Evolutionary conservation across 2,888 invertebrate genomes (phyloP), one percentile per base, ranked within the genome.

Genomic region (Catotricha subobsoleta): DNA sequence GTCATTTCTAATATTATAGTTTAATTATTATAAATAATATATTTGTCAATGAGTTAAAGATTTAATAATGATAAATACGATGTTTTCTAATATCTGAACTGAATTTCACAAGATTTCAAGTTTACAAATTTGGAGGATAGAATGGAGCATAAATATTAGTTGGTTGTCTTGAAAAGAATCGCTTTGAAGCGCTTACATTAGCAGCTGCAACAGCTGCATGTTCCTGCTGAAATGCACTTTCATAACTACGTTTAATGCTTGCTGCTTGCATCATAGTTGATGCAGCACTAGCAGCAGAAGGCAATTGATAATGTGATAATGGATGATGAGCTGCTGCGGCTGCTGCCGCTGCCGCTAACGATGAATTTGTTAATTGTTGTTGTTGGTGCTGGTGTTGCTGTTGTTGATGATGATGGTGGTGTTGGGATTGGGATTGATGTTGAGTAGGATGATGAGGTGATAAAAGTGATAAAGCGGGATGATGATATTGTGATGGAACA

Each of bases 201-300:
- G 54, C 47, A 20, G 6, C 9, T 2, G 13, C 6, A 13, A n/a
- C n/a, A n/a, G n/a, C n/a, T n/a, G n/a, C n/a, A n/a, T n/a, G 27
- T 13, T 34, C 33, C 18, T 23, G 34, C 34, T 40, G 67, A 51
- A 81, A 81, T 1, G 80, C 80, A 51, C 72, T 72, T 31, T 80
- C 80, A 63, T 80, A 81, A 1, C 70, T 69, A 2, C 81, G 66
- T 56, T 81, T 81, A 45, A 76, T 67, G 33, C 65, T 71, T 21
- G 52, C 49, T 39, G 18, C 2, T 29, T 13, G 13, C 41, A 29
- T 8, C 40, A 30, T 15, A 10, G 31, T 13, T 18, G 37, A 41
- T 9, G 43, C 18, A 7, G 44, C 16, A 2, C 39, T 33, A 3
- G 44, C 21, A 10, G 42, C 28, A 10, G 41, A 40, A 19, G 34